A percentile compares a stretch with the other conserved stretches of the same genome.
Evolutionary conservation across 2,797 vertebrate genomes (phyloP).

Genomic region (Phyllotis vaccarum): DNA sequence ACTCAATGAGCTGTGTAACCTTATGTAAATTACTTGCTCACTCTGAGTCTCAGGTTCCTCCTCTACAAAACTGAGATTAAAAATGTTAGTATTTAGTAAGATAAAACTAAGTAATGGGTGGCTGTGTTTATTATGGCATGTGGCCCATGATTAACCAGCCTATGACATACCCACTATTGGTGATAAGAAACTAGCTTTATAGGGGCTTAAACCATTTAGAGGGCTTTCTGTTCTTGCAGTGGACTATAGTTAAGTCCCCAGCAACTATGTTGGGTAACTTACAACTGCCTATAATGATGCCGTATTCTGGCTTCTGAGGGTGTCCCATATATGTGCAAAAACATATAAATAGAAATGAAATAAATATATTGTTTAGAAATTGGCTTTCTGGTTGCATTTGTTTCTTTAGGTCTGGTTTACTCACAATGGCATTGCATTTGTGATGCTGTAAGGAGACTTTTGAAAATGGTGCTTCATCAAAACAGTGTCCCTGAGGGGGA

Average conservation of each 20-base stretch:
- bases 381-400: conserved; percentile 48
- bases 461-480: conserved; percentile 63
- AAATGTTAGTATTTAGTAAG: background rate
- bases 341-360: background rate
- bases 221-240: background rate
- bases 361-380: background rate
- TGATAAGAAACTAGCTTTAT: conserved; percentile 47
- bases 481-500: conserved; percentile 55
- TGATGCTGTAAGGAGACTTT: conserved; percentile 28
- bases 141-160: background rate
- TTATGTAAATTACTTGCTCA: conserved; percentile 20
- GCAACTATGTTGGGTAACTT: background rate
- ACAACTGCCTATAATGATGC: background rate
- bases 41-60: conserved; percentile 32
- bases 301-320: background rate
- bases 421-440: conserved; percentile 50
- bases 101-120: background rate
- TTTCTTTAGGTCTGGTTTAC: conserved; percentile 59
- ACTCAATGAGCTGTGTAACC: background rate
- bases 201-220: background rate
- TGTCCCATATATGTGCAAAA: background rate
- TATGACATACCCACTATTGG: background rate
- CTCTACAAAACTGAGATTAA: conserved; percentile 25
- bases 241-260: background rate
- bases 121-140: background rate